Conservation (phyloP, 2,113 vertebrate species). For the Egretta garzetta region DNA sequence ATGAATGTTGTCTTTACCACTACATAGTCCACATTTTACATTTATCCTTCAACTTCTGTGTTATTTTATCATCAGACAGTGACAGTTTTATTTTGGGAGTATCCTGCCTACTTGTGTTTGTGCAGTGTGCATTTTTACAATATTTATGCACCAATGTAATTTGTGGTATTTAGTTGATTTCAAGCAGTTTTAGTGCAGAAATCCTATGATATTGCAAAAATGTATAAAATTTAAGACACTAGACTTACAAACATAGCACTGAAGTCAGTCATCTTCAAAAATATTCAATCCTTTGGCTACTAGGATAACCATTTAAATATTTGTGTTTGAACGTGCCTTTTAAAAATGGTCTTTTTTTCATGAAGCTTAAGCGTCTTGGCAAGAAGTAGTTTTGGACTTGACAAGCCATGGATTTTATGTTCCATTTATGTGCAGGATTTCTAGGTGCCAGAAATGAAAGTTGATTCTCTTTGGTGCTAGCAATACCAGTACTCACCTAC, state of each 20-base stretch:
- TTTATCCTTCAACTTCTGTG: not conserved
- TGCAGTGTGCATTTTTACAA: not conserved
- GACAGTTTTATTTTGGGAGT: not conserved
- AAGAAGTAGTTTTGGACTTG: not conserved
- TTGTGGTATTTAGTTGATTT: not conserved
- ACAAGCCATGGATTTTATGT: not conserved
- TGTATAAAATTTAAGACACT: not conserved
- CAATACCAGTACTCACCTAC: not conserved
- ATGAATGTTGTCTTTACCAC: not conserved
- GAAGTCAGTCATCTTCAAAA: not conserved
- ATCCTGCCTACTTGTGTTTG: not conserved
- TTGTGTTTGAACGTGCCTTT: not conserved
- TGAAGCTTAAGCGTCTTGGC: not conserved
- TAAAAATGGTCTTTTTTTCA: not conserved
- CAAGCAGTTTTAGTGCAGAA: not conserved
- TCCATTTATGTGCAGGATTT: not conserved
- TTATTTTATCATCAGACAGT: not conserved
- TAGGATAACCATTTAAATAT: not conserved
- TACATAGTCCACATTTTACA: not conserved
- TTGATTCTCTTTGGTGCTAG: not conserved
- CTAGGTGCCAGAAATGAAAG: not conserved
- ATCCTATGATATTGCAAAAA: not conserved
- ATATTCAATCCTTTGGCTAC: not conserved
- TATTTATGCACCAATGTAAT: not conserved
- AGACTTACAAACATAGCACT: not conserved